These are phyloP conservation scores for Onthophagus sagittarius DNA, from an alignment of 2,888 invertebrate species.

Conservation along the genomic window DNA sequence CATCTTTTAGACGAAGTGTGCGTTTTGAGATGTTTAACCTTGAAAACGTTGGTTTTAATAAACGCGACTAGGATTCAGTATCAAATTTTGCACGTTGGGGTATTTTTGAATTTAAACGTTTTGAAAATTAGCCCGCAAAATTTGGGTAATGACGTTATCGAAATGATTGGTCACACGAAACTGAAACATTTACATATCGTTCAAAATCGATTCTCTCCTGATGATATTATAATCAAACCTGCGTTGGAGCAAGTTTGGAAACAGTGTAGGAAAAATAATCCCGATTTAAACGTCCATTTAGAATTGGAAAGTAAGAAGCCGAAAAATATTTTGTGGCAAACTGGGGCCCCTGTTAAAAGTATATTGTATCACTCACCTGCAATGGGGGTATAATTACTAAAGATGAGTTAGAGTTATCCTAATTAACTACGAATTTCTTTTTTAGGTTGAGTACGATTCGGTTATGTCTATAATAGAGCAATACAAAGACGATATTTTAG, in stretches of 20 bases:
- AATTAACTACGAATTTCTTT: neutral
- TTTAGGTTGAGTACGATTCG: constrained; percentile 51
- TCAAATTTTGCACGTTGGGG: constrained; percentile 69
- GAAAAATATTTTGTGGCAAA: constrained; percentile 63
- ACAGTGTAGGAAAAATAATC: constrained; percentile 54
- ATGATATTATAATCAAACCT: constrained; percentile 51
- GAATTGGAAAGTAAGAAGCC: constrained; percentile 59
- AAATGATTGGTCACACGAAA: constrained; percentile 61
- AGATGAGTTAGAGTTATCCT: too few relatives aligned
- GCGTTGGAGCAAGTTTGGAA: constrained; percentile 52
- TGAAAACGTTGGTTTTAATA: constrained; percentile 63
- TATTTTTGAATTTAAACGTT: constrained; percentile 70
- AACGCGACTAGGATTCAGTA: constrained; percentile 69
- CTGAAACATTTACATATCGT: constrained; percentile 66
- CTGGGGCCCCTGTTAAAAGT: constrained; percentile 64
- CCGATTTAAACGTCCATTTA: constrained; percentile 63
- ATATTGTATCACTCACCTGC: constrained; percentile 62
- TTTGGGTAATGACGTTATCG: constrained; percentile 67
- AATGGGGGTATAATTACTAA: constrained; percentile 51
- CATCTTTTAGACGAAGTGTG: constrained; percentile 71
- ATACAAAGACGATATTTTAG: constrained; percentile 59
- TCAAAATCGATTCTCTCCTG: constrained; percentile 68
- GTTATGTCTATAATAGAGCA: constrained; percentile 58
- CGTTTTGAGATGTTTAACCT: constrained; percentile 58
- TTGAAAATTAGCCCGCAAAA: constrained; percentile 69